Base-by-base conservation (phyloP, 2,888 invertebrate species). In the Prosopocoilus inquinatus region DNA sequence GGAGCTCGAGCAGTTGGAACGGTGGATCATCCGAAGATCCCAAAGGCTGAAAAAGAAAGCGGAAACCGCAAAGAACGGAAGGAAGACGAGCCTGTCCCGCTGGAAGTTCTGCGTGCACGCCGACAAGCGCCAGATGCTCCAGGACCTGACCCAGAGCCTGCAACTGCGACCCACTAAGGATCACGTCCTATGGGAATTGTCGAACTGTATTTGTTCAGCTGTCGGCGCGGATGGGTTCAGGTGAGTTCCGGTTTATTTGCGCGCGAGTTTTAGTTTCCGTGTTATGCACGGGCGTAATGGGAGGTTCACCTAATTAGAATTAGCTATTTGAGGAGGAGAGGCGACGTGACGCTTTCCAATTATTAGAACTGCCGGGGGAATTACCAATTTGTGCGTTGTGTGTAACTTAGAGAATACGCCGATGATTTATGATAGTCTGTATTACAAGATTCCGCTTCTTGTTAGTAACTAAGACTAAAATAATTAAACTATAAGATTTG, bases 241-340 rank as follows among this genome's bases (percentile, higher is more conserved):
- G 76, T 75, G 61, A 60, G 48, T 55, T 12, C 3, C 7, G 20
- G 20, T 28, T 28, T 5, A 28, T 28, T 28, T 28, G 20, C 20
- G 20, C 20, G 7, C 20, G 5, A 28, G 20, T 28, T 28, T 28
- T 7, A 28, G 20, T 28, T 28, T 28, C 1, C 20, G 20, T 28
- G 7, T 28, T 28, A 28, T 43, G n/a, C 28, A 7, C 78, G 20
- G 5, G 5, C 3, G 20, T 20, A 20, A 20, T 20, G 5, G 20
- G 20, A 28, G 7, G 20, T 28, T 28, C 20, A 28, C 7, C 20
- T 28, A 28, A 28, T 28, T 75, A 94, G 94, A 28, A 28, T 28
- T 75, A 94, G 94, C 1, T 94, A 94, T 0, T 94, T 95, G 94
- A 95, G 95, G 94, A 95, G 95, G 64, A 90, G 92, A 71, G 95